A percentile compares a stretch with the other conserved stretches of the same genome.
phyloP scores from a whole-genome alignment of 1,140 invertebrate genomes.

The Idris sp. region DNA sequence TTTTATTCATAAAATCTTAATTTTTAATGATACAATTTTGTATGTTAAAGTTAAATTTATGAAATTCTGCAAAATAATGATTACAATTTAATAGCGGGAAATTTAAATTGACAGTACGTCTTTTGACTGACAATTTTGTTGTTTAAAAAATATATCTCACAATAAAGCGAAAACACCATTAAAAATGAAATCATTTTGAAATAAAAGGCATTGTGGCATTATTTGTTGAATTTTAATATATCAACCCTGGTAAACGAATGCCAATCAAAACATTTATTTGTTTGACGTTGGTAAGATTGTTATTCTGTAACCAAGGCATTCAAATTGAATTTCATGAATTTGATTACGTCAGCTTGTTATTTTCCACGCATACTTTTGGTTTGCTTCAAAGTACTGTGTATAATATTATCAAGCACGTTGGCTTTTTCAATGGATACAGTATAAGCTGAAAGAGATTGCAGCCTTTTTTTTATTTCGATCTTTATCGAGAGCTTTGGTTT shows the following conservation, averaged over 20 bases:
- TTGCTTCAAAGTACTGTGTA: constrained; percentile 14
- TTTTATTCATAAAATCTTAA: no score
- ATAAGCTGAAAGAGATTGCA: neutral
- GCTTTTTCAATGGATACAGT: constrained; percentile 20
- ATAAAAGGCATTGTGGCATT: no score
- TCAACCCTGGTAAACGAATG: neutral
- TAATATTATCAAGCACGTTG: constrained; percentile 14
- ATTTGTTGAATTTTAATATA: no score
- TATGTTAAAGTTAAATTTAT: no score
- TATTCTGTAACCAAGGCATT: constrained; percentile 3
- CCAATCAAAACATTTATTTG: constrained; percentile 10
- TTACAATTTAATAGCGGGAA: no score
- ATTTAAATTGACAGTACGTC: no score
- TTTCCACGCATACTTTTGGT: constrained; percentile 17
- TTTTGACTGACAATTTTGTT: no score
- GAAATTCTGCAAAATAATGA: no score
- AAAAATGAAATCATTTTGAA: no score
- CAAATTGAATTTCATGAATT: constrained; percentile 11
- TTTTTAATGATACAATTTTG: no score
- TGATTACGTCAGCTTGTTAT: constrained; percentile 22
- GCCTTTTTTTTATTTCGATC: constrained; percentile 14
- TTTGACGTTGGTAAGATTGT: constrained; percentile 2
- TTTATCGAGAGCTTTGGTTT: constrained; percentile 25
- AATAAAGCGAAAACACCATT: no score
- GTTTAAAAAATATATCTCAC: no score